Evolutionary conservation across 2,797 vertebrate genomes (phyloP).

Genomic region (Poecile montanus): DNA sequence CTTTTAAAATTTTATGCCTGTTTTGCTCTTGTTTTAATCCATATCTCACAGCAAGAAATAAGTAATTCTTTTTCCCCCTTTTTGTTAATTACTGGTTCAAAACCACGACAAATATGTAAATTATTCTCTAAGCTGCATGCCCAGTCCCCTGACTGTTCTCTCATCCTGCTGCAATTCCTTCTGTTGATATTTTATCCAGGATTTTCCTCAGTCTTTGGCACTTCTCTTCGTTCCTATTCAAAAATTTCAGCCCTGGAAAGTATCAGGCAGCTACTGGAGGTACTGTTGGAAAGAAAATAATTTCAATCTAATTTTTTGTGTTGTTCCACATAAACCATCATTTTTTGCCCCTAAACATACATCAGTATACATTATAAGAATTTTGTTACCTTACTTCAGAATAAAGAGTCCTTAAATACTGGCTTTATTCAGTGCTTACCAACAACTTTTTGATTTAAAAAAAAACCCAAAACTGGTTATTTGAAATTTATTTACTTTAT

Average conservation of each 20-base stretch:
- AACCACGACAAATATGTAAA: not conserved
- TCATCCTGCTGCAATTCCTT: not conserved
- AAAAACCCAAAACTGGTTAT: not conserved
- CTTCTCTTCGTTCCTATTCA: not conserved
- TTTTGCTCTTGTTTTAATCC: too few species aligned
- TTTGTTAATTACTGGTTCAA: too few species aligned
- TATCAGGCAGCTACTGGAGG: not conserved
- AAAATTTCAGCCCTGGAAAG: not conserved
- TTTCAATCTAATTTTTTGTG: not conserved
- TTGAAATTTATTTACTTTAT: not conserved
- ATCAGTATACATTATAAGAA: not conserved
- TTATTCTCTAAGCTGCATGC: not conserved
- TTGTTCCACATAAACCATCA: accelerated
- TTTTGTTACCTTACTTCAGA: not conserved
- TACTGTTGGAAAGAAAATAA: not conserved
- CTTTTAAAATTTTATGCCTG: too few species aligned
- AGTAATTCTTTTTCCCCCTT: too few species aligned
- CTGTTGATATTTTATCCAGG: not conserved
- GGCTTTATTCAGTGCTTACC: not conserved
- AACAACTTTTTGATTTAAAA: not conserved
- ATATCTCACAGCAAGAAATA: too few species aligned
- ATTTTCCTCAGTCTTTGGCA: not conserved
- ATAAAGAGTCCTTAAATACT: not conserved
- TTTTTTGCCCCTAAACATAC: not conserved
- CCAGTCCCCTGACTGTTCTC: not conserved